Evolutionary conservation across 2,113 vertebrate genomes (phyloP).

Genomic region (Pelobates fuscus): DNA sequence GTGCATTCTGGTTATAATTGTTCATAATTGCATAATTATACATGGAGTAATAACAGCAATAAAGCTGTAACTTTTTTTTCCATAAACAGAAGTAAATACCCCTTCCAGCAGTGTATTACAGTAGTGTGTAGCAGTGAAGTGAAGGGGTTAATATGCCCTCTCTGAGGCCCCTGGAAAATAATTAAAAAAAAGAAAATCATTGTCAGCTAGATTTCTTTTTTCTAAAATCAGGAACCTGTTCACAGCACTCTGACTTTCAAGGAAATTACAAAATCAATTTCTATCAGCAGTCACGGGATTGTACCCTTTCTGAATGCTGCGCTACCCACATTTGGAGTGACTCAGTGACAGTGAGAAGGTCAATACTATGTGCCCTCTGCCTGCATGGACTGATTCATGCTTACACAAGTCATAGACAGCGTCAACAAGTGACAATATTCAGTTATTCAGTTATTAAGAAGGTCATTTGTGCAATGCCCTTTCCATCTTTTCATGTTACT

Average conservation of each 20-base stretch:
- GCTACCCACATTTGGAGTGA: conserved; percentile 3
- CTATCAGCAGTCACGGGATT: conserved; percentile 21
- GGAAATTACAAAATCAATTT: conserved; percentile 23
- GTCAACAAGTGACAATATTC: conserved; percentile 3
- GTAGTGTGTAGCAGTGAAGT: too few species aligned
- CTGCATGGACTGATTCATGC: conserved; percentile 17
- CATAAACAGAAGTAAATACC: too few species aligned
- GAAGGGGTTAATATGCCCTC: not conserved
- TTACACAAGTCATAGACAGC: not conserved
- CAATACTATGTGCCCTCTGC: not conserved
- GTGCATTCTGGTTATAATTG: too few species aligned
- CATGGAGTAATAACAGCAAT: too few species aligned
- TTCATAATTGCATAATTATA: too few species aligned
- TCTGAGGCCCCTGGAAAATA: not conserved
- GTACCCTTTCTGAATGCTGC: not conserved
- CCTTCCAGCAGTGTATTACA: too few species aligned
- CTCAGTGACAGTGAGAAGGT: conserved; percentile 3
- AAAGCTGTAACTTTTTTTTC: too few species aligned
- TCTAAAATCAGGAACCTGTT: conserved; percentile 22
- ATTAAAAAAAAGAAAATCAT: not conserved
- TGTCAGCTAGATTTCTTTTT: not conserved
- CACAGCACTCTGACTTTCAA: conserved; percentile 12
- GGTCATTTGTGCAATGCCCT: not conserved
- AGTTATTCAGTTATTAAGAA: not conserved
- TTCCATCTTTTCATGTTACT: too few species aligned